Percentiles rank a stretch among this genome's conserved stretches.
Conservation (phyloP, 2,113 vertebrate genomes). For the Leiothrix lutea region DNA sequence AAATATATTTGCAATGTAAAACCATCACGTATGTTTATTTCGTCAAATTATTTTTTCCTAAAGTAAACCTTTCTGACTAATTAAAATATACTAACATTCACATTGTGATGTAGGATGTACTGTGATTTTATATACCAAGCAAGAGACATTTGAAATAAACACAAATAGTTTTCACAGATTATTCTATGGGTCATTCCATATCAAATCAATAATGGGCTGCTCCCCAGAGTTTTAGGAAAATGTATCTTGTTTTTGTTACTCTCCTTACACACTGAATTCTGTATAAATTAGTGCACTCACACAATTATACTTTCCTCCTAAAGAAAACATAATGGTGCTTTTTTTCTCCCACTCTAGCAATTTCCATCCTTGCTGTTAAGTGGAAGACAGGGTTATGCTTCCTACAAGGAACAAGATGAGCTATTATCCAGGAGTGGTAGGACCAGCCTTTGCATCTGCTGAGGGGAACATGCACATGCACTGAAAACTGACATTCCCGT, state of each 20-base stretch:
- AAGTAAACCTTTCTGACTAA: background rate
- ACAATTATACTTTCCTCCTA: background rate
- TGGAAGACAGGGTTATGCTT: background rate
- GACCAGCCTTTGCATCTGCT: background rate
- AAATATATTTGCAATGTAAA: background rate
- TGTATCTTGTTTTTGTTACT: background rate
- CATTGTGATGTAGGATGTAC: accelerated
- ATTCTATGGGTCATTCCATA: background rate
- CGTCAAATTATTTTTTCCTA: background rate
- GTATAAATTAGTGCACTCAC: background rate
- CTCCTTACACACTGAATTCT: background rate
- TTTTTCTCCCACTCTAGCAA: background rate
- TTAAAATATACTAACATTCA: background rate
- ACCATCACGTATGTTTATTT: background rate
- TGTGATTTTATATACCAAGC: background rate
- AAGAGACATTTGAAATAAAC: background rate
- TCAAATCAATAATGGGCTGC: background rate
- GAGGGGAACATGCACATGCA: background rate
- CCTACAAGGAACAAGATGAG: background rate
- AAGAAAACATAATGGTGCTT: background rate
- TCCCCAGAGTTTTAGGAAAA: background rate
- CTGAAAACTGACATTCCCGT: background rate
- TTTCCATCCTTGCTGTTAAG: background rate
- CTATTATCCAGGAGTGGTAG: background rate
- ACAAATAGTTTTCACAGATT: background rate